Conservation (phyloP, 2,113 vertebrate genomes). For the Prunella himalayana region DNA sequence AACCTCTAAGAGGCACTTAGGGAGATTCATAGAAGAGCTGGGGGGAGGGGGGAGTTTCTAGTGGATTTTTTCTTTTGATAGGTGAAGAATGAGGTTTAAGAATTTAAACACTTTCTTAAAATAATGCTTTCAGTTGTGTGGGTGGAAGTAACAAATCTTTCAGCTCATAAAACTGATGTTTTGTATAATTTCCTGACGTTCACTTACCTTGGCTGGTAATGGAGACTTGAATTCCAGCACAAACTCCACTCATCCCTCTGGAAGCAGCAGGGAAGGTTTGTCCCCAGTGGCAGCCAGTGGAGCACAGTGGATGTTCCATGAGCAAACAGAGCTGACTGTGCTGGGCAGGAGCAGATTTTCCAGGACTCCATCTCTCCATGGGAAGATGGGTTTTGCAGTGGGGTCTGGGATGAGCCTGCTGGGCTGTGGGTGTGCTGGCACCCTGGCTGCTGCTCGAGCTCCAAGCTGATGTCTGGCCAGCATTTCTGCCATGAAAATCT, state of each 20-base stretch:
- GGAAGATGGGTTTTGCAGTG: background rate
- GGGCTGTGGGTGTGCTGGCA: accelerated
- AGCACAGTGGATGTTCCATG: background rate
- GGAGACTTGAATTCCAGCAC: background rate
- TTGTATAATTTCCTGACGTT: background rate
- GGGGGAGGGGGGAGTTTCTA: background rate
- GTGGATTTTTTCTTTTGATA: background rate
- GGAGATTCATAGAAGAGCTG: background rate
- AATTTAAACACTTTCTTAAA: constrained; percentile 15
- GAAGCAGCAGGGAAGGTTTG: background rate
- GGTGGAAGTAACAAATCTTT: constrained; percentile 16
- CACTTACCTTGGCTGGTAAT: constrained; percentile 1
- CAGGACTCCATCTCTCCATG: background rate
- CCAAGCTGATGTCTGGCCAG: background rate
- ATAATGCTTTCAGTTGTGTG: background rate
- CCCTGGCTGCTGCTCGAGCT: accelerated
- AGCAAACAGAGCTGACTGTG: background rate
- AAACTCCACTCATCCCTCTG: background rate
- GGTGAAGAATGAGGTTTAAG: background rate
- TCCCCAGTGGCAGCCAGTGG: background rate
- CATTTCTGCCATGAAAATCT: background rate
- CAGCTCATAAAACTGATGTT: constrained; percentile 26
- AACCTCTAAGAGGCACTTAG: background rate
- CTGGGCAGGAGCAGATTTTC: background rate
- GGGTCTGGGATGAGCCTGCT: background rate